Conservation (phyloP, 2,113 vertebrate species). For the Corydoras maculifer region DNA sequence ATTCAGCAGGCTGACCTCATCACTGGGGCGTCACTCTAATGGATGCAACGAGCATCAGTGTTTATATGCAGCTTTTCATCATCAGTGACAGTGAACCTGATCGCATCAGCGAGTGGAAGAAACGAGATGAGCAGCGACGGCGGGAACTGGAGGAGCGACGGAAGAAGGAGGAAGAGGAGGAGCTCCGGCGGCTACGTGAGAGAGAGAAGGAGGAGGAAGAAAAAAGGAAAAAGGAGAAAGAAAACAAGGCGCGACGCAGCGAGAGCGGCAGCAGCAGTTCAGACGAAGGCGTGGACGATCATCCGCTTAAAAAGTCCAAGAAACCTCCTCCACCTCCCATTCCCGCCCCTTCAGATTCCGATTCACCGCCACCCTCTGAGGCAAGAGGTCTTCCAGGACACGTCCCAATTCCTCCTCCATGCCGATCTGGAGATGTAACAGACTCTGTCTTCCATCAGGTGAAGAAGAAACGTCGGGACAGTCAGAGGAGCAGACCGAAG, state of each 20-base stretch:
- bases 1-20: too few relatives aligned
- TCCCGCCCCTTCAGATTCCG: slow-evolving; percentile 79
- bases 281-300: slow-evolving; percentile 69
- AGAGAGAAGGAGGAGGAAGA: slow-evolving; percentile 87
- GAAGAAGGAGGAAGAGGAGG: slow-evolving; percentile 88
- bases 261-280: slow-evolving; percentile 68
- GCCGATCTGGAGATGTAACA: not conserved
- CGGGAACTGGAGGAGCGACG: slow-evolving; percentile 86
- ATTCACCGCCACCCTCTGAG: slow-evolving; percentile 62
- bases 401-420: not conserved
- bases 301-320: slow-evolving; percentile 75
- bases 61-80: not conserved
- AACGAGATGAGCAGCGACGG: slow-evolving; percentile 80
- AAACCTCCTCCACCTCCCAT: slow-evolving; percentile 67
- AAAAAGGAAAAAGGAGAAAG: slow-evolving; percentile 80
- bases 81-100: slow-evolving; percentile 82
- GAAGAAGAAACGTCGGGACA: slow-evolving; percentile 82
- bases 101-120: slow-evolving; percentile 94
- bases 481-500: slow-evolving; percentile 71
- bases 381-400: slow-evolving; percentile 28
- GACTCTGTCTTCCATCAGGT: slow-evolving; percentile 53
- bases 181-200: slow-evolving; percentile 81
- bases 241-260: slow-evolving; percentile 56
- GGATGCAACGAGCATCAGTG: not conserved
- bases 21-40: not conserved